Evolutionary conservation across 1,140 invertebrate species (phyloP).

Genomic region (Drosophila burlai): DNA sequence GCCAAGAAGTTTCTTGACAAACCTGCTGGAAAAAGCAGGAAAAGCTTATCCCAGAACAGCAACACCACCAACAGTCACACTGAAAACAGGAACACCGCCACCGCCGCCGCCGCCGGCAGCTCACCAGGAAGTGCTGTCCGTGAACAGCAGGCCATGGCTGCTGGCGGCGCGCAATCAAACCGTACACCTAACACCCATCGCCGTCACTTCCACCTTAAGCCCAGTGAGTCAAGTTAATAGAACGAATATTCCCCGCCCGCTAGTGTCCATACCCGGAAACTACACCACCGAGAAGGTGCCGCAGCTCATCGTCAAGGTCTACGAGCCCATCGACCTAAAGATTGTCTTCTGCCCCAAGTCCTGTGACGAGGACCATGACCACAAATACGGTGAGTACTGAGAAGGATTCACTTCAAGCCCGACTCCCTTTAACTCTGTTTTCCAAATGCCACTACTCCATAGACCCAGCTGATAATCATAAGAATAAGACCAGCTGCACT

Average conservation of each 20-base stretch:
- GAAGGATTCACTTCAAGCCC: too few species aligned
- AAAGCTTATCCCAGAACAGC: background rate
- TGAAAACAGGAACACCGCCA: background rate
- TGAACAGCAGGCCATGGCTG: conserved; percentile 61
- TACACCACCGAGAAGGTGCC: conserved; percentile 58
- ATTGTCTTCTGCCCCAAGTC: conserved; percentile 67
- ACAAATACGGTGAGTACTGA: conserved; percentile 64
- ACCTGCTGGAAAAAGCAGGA: background rate
- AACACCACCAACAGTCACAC: background rate
- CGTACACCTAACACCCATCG: conserved; percentile 53
- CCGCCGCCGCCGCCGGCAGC: background rate
- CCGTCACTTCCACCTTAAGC: conserved; percentile 16
- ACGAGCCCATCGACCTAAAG: conserved; percentile 69
- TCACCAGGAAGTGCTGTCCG: conserved; percentile 51
- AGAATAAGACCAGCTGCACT: conserved; percentile 55
- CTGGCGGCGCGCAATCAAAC: conserved; percentile 56
- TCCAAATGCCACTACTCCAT: background rate
- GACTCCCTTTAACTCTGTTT: background rate
- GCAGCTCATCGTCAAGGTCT: conserved; percentile 64
- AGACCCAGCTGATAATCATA: conserved; percentile 78
- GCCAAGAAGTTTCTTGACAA: background rate
- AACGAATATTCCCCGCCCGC: conserved; percentile 15
- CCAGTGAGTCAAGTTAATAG: conserved; percentile 65
- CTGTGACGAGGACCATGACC: conserved; percentile 70
- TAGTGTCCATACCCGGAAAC: conserved; percentile 35